Evolutionary conservation across 2,888 invertebrate species (phyloP).

Genomic region (Bombylius discolor): DNA sequence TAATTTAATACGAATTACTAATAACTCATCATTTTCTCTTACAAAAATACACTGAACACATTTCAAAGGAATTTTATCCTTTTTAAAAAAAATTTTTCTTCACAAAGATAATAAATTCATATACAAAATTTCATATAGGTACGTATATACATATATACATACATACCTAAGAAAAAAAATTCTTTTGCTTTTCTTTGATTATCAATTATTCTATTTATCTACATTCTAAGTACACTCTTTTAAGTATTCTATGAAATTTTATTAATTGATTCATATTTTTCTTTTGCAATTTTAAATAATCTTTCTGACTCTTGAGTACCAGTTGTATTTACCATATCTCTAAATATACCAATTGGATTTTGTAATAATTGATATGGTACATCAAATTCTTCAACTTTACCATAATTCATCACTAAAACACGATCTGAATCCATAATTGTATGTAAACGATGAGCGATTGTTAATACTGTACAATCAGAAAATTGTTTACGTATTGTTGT

Average conservation of each 20-base stretch:
- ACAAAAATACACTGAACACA: no score
- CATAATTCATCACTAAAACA: conserved; percentile 67
- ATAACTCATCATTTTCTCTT: no score
- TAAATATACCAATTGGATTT: conserved; percentile 43
- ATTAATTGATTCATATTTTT: conserved; percentile 10
- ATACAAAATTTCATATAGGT: no score
- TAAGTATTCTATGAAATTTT: conserved; percentile 2
- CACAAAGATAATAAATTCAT: no score
- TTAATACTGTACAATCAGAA: conserved; percentile 64
- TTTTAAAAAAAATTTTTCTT: no score
- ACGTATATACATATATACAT: no score
- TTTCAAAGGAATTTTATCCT: no score
- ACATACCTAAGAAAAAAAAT: no score
- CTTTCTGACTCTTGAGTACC: conserved; percentile 28
- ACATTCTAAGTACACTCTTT: no score
- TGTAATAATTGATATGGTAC: conserved; percentile 47
- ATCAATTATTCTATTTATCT: no score
- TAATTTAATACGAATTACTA: no score
- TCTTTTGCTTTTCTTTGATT: no score
- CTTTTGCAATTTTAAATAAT: conserved; percentile 13
- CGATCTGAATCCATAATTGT: conserved; percentile 81
- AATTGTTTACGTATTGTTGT: conserved; percentile 62
- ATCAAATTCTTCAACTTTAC: conserved; percentile 53
- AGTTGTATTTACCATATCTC: conserved; percentile 51
- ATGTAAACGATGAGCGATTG: conserved; percentile 76